Percentiles rank a stretch among this genome's conserved stretches.
phyloP scores from a whole-genome alignment of 2,113 vertebrate species.

The Burhinus oedicnemus region DNA sequence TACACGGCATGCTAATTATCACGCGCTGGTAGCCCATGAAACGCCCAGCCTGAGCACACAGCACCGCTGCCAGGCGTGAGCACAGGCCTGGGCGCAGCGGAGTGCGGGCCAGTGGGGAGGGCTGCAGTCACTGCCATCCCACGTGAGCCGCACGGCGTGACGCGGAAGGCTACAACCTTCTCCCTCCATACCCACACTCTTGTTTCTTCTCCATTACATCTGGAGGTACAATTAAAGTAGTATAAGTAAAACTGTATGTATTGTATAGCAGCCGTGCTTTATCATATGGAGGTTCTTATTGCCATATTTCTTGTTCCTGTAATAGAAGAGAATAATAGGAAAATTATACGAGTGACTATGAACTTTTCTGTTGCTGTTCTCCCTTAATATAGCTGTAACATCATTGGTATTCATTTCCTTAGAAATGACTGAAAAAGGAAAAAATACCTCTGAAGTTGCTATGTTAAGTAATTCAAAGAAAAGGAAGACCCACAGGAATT shows the following conservation, averaged over 20 bases:
- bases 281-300: neutral
- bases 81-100: neutral
- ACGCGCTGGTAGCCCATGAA: fast-evolving
- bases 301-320: neutral
- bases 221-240: neutral
- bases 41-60: too few species aligned
- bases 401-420: neutral
- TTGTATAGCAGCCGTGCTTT: neutral
- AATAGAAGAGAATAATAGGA: neutral
- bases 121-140: neutral
- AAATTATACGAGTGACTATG: neutral
- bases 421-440: neutral
- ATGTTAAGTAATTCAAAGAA: neutral
- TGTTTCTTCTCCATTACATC: neutral
- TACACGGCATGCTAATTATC: fast-evolving
- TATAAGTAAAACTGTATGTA: neutral
- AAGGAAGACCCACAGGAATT: neutral
- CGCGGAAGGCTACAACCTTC: too few species aligned
- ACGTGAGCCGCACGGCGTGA: fast-evolving
- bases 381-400: neutral
- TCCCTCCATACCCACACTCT: neutral
- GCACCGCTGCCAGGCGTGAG: neutral
- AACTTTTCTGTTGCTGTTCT: neutral
- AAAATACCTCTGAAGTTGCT: neutral
- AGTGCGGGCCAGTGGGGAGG: fast-evolving